phyloP scores from a whole-genome alignment of 2,113 vertebrate genomes.

The Dolichallabes microphthalmus region DNA sequence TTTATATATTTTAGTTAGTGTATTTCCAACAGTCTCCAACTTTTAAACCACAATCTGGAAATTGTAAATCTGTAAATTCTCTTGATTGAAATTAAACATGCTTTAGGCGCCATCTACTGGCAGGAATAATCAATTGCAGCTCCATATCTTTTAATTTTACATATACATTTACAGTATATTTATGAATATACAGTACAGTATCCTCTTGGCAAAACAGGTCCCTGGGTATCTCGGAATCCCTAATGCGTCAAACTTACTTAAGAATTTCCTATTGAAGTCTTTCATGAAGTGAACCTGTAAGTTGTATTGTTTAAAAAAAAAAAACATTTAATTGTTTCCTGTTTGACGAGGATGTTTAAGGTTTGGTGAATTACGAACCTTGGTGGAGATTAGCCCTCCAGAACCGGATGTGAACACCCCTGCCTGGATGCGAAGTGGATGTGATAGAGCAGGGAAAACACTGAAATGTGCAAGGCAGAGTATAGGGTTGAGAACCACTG shows the following conservation, averaged over 20 bases:
- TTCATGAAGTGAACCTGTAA: neutral
- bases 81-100: neutral
- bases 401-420: too few species aligned
- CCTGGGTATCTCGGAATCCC: neutral
- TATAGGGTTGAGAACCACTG: too few species aligned
- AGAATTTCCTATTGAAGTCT: neutral
- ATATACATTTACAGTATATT: too few species aligned
- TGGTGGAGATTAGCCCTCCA: too few species aligned
- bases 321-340: neutral
- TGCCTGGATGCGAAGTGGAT: too few species aligned
- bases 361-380: too few species aligned
- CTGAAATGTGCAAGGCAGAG: too few species aligned
- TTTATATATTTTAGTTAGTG: too few species aligned
- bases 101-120: neutral
- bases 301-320: neutral
- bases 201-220: neutral
- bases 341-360: too few species aligned
- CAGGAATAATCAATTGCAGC: neutral
- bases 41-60: neutral
- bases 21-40: neutral
- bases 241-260: neutral
- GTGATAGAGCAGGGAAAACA: too few species aligned
- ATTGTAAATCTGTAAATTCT: neutral
- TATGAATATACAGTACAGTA: neutral
- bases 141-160: neutral